Base-by-base conservation (phyloP, 2,797 vertebrate species). In the Champsocephalus gunnari region DNA sequence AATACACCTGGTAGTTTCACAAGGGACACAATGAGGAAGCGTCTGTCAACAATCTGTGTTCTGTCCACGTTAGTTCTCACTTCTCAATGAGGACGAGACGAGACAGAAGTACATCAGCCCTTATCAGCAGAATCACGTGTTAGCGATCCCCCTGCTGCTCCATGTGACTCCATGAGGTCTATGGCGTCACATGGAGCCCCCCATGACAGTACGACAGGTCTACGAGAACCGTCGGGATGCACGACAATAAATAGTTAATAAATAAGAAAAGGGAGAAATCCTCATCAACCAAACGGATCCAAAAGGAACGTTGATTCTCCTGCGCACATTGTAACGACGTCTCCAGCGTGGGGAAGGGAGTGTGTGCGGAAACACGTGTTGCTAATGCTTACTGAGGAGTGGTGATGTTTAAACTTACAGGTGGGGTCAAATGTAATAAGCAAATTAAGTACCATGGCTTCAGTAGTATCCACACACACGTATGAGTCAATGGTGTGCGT, bases 191-290 rank as follows among this genome's bases (percentile, higher is more conserved):
- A 38, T 9, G 34, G 9, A 38, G 2, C 9, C 34, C 34, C 34
- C 8, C 34, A 38, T 64, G 6, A 67, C 32, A 70, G 14, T 53
- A 48, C 3, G 41, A 41, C 41, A 55, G 3, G 43, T 63, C 19
- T 9, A 58, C 51, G 11, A 28, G 28, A 67, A 73, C 38, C 51
- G 72, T 59, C 38, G 54, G 56, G 21, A 57, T 53, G 53, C 53
- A 71, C 48, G 19, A 54, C 43, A 77, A 85, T 81, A 83, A 84
- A 81, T 75, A 81, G 14, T 4, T 57, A 77, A 82, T 75, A 82
- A 82, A 80, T 74, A 80, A 59, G 2, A 69, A 58, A 73, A 49
- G 6, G 6, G 24, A 54, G 47, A 59, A 12, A 48, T 6, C 12
- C 28, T 14, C 6, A 51, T 51, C 51, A 66, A 14, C 14, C 13